Percentiles rank a stretch among this genome's conserved stretches.
These are phyloP conservation scores for Struthidea cinerea DNA, from an alignment of 2,113 vertebrate genomes.

Conservation along the genomic window DNA sequence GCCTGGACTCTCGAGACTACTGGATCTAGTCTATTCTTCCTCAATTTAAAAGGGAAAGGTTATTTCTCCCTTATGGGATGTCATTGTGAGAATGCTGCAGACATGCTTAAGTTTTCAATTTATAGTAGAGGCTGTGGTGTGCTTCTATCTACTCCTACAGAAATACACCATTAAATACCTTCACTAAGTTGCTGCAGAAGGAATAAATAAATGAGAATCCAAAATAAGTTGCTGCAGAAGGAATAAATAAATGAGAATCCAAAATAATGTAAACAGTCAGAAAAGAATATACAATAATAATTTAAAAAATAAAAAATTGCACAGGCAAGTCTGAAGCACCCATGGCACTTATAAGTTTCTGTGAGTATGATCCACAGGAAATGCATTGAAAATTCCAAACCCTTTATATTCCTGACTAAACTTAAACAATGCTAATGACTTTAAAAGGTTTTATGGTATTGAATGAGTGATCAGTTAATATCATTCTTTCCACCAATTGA, in stretches of 20 bases:
- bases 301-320: background rate
- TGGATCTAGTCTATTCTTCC: background rate
- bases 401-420: background rate
- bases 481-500: background rate
- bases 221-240: background rate
- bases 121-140: background rate
- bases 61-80: background rate
- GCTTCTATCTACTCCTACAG: background rate
- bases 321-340: background rate
- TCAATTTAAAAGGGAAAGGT: background rate
- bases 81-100: background rate
- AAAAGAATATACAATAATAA: background rate
- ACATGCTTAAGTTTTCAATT: background rate
- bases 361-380: background rate
- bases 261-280: background rate
- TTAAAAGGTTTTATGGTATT: background rate
- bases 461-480: background rate
- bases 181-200: background rate
- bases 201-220: background rate
- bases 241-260: background rate
- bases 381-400: background rate
- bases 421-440: background rate
- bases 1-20: background rate
- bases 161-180: background rate
- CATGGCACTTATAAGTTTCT: background rate